Conservation (phyloP, 2,888 invertebrate species). For the Sesia bembeciformis region DNA sequence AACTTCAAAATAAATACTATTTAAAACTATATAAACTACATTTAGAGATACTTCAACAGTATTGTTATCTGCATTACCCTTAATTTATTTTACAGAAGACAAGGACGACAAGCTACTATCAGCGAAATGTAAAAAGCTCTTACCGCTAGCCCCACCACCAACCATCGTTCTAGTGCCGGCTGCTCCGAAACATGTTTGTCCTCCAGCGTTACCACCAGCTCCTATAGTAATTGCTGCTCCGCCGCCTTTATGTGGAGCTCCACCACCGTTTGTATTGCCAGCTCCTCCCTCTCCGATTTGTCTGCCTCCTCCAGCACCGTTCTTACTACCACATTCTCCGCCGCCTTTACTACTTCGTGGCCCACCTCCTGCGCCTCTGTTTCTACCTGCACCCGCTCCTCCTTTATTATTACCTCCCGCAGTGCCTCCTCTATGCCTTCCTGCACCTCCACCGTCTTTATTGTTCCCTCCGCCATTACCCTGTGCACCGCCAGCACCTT, state of each 20-base stretch:
- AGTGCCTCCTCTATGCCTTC: conserved; percentile 10
- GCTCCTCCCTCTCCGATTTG: conserved; percentile 13
- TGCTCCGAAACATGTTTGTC: conserved; percentile 5
- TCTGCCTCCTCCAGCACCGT: conserved; percentile 14
- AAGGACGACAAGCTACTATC: conserved; percentile 10
- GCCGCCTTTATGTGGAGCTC: conserved; percentile 1
- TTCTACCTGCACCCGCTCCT: conserved; percentile 15
- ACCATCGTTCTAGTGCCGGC: conserved; percentile 49
- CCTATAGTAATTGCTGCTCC: conserved; percentile 13
- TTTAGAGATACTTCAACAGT: too few species aligned
- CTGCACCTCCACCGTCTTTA: conserved; percentile 16
- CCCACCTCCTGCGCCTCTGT: conserved; percentile 14
- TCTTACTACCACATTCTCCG: conserved; percentile 10
- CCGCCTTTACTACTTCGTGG: conserved; percentile 12
- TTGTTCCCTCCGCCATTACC: conserved; percentile 11
- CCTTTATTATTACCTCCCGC: conserved; percentile 11
- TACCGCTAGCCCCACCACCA: conserved; percentile 28
- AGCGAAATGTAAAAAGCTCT: conserved; percentile 14
- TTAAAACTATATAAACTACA: too few species aligned
- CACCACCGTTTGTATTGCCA: conserved; percentile 8
- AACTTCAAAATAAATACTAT: too few species aligned
- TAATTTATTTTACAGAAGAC: conserved; percentile 14
- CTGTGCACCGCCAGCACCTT: conserved; percentile 11
- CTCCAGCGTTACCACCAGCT: conserved; percentile 16
- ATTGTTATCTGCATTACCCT: background rate